Conservation (phyloP, 2,113 vertebrate genomes). For the Malurus alboscapulatus region DNA sequence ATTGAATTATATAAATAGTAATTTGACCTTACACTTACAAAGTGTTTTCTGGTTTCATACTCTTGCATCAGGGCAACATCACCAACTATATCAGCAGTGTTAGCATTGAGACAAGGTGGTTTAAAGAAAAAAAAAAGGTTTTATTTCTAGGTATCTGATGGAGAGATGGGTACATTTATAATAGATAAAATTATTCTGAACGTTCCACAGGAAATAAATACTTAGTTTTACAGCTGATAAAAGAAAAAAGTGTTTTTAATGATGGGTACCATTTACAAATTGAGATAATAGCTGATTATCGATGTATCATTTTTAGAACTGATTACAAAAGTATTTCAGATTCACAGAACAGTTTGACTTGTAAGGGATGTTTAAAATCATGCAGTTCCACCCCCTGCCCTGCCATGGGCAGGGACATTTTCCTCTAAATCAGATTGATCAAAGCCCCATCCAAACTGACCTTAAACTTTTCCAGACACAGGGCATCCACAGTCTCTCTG, state of each 20-base stretch:
- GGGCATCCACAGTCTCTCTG: background rate
- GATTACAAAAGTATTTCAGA: background rate
- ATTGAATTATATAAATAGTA: background rate
- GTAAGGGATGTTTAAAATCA: background rate
- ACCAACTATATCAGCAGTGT: background rate
- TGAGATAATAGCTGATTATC: background rate
- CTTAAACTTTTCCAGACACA: background rate
- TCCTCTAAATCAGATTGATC: background rate
- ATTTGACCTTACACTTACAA: background rate
- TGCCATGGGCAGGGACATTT: background rate
- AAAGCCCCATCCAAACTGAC: background rate
- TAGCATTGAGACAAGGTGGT: background rate
- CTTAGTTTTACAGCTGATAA: background rate
- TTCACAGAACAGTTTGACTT: background rate
- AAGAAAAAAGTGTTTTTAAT: background rate
- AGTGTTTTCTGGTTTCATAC: background rate
- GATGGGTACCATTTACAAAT: background rate
- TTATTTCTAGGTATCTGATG: background rate
- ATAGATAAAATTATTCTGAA: background rate
- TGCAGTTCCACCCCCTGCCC: background rate
- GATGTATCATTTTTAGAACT: background rate
- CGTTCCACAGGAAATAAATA: background rate
- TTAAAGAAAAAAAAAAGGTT: background rate
- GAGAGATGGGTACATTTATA: background rate
- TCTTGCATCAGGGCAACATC: background rate